phyloP scores from a whole-genome alignment of 2,888 invertebrate species.

The Ormyrus thymus region DNA sequence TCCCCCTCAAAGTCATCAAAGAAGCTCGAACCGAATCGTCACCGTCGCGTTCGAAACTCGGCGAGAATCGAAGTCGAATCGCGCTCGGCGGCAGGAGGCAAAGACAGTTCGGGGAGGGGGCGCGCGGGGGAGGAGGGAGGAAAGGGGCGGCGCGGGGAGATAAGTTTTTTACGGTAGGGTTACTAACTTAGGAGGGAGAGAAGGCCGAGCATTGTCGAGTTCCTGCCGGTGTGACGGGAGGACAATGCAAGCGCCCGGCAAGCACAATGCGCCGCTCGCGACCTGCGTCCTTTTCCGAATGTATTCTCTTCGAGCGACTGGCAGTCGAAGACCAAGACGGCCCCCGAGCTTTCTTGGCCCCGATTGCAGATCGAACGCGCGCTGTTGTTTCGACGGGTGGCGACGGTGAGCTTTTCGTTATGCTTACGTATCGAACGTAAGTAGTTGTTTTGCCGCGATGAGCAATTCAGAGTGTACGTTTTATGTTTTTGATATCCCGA shows the following conservation, averaged over 20 bases:
- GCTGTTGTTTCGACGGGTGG: no score
- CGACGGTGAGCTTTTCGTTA: no score
- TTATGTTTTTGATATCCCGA: no score
- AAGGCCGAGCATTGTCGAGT: constrained; percentile 65
- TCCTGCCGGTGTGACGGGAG: constrained; percentile 64
- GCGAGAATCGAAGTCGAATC: not conserved
- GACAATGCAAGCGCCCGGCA: constrained; percentile 68
- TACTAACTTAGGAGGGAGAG: constrained; percentile 65
- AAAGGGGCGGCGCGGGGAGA: constrained; percentile 59
- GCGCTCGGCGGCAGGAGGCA: not conserved
- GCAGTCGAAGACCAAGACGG: not conserved
- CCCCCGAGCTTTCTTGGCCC: no score
- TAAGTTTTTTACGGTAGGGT: constrained; percentile 71
- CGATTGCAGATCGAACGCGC: no score
- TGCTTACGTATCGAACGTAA: no score
- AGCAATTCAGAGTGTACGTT: no score
- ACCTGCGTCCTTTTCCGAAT: constrained; percentile 56
- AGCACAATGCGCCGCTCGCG: constrained; percentile 68
- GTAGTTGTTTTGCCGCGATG: no score
- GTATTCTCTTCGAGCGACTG: not conserved
- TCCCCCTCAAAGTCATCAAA: no score
- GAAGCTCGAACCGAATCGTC: no score
- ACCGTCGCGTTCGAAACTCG: not conserved
- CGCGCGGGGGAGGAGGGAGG: not conserved
- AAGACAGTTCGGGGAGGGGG: not conserved